Base-by-base conservation (phyloP, 2,797 vertebrate species). In the Tamandua tetradactyla region DNA sequence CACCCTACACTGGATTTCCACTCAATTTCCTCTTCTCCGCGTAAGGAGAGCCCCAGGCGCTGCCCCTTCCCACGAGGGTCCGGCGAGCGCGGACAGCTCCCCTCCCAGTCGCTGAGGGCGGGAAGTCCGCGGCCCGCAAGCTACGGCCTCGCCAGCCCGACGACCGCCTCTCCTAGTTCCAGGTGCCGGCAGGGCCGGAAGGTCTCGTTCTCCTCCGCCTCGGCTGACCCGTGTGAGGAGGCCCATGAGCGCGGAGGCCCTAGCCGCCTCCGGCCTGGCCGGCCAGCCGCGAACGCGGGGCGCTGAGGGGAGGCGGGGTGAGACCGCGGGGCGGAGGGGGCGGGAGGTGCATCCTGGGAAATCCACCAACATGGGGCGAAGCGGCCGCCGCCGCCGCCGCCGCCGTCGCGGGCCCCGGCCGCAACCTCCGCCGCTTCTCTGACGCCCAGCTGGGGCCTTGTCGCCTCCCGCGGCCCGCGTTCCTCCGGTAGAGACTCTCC, bases 311-410 rank as follows among this genome's bases (percentile, higher is more conserved):
- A 64, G 97, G 96, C 95, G 96, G 93, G 96, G 94, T 94, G 93
- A 78, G 94, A 91, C 85, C 69, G 92, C 86, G 93, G 96, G 92
- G 97, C 88, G 94, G 96, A 81, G 94, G 92, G 90, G 71, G 89
- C 89, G 93, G 98, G 97, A 98, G 98, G 98, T 99, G 98, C 98
- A 99, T 99, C 98, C 98, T 99, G 98, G 98, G 98, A 99, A 98
- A 98, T 98, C 96, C 97, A 98, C 95, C 98, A 98, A 98, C 98
- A 99, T 98, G 98, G 98, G 98, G 97, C 98, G 94, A 86, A 89
- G 96, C 94, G 94, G 94, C 94, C 64, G 89, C 93, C 97, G 98
- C 94, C 86, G 93, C 95, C 97, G 98, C 90, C 61, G 62, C 79
- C 61, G 93, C 55, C 72, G 89, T 94, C 84, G 86, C 84, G 81